Conservation (phyloP, 2,797 vertebrate species). For the Malurus splendens region DNA sequence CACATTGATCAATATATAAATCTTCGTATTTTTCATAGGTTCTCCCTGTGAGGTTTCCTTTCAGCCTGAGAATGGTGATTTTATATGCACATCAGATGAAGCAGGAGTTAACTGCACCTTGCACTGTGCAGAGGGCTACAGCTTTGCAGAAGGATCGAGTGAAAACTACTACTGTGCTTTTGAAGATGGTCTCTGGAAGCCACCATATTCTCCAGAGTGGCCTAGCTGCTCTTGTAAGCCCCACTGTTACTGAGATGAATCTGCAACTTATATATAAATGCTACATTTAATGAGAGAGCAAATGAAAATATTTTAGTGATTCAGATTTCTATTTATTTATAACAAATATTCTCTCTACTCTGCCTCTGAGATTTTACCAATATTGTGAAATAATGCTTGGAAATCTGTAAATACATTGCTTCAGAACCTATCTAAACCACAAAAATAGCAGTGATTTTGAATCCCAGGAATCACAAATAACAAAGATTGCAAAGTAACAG, state of each 20-base stretch:
- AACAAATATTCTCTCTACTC: background rate
- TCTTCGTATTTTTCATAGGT: slow-evolving; percentile 57
- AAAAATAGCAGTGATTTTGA: background rate
- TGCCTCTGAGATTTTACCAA: background rate
- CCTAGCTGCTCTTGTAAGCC: slow-evolving; percentile 92
- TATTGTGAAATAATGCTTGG: background rate
- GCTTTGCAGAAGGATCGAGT: slow-evolving; percentile 84
- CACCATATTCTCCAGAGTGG: slow-evolving; percentile 81
- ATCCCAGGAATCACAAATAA: background rate
- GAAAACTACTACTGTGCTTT: slow-evolving; percentile 88
- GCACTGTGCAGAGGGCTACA: slow-evolving; percentile 86
- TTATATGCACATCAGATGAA: slow-evolving; percentile 80
- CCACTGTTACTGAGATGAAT: background rate
- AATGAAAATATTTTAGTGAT: background rate
- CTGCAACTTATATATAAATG: background rate
- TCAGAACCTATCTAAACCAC: background rate
- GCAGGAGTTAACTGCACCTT: slow-evolving; percentile 87
- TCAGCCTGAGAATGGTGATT: slow-evolving; percentile 85
- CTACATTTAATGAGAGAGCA: background rate
- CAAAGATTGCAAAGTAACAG: background rate
- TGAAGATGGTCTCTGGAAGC: slow-evolving; percentile 86
- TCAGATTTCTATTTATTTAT: background rate
- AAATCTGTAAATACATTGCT: background rate
- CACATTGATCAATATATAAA: background rate
- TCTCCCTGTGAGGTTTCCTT: slow-evolving; percentile 89